Conservation (phyloP, 1,140 invertebrate genomes). For the Drosophila orosa region DNA sequence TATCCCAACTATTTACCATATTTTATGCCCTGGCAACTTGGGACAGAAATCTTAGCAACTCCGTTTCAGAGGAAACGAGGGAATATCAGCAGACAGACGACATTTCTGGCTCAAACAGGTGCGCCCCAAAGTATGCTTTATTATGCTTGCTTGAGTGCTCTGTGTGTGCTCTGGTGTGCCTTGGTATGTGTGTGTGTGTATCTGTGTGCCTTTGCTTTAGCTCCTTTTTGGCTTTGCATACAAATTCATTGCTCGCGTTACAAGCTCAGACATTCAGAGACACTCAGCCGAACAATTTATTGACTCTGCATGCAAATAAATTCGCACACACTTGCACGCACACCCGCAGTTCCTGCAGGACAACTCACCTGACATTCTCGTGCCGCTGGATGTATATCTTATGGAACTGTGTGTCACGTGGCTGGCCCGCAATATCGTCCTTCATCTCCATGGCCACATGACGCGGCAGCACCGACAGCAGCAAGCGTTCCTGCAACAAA, state of each 20-base stretch:
- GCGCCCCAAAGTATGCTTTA: slow-evolving; percentile 71
- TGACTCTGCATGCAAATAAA: slow-evolving; percentile 80
- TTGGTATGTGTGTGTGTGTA: slow-evolving; percentile 10
- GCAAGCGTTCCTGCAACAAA: slow-evolving; percentile 91
- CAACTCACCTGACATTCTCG: slow-evolving; percentile 95
- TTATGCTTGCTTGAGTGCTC: slow-evolving; percentile 51
- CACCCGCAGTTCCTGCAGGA: slow-evolving; percentile 6
- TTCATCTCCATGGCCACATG: slow-evolving; percentile 99
- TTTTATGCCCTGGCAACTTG: slow-evolving; percentile 11
- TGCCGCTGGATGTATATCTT: slow-evolving; percentile 99
- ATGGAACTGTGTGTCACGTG: slow-evolving; percentile 96
- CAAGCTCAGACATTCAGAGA: slow-evolving; percentile 47
- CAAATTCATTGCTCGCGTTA: slow-evolving; percentile 70
- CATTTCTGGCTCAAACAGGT: slow-evolving; percentile 64
- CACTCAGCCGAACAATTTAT: slow-evolving; percentile 67
- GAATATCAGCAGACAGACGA: slow-evolving; percentile 18
- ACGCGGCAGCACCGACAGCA: slow-evolving; percentile 96
- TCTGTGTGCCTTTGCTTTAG: slow-evolving; percentile 50
- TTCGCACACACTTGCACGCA: slow-evolving; percentile 34
- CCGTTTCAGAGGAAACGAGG: background rate
- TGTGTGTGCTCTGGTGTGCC: slow-evolving; percentile 6
- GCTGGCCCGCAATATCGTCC: slow-evolving; percentile 96
- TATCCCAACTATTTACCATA: slow-evolving; percentile 1
- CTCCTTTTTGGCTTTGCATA: slow-evolving; percentile 66
- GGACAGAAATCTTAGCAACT: slow-evolving; percentile 14